A percentile compares a stretch with the other conserved stretches of the same genome.
Evolutionary conservation across 2,888 invertebrate species (phyloP).

Genomic region (Rhagonycha fulva): DNA sequence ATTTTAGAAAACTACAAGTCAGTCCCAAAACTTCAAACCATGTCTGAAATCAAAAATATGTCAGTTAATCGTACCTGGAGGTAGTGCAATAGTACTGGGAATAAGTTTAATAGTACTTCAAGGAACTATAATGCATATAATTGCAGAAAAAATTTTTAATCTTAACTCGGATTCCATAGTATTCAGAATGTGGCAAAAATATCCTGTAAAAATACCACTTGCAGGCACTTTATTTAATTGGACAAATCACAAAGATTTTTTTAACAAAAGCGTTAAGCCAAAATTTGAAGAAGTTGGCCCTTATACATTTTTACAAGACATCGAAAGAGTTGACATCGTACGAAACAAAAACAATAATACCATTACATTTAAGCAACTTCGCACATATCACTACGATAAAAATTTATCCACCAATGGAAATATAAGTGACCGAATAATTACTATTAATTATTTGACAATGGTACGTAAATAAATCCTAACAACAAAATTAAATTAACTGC

Average conservation of each 20-base stretch:
- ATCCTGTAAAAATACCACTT: background rate
- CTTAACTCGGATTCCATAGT: background rate
- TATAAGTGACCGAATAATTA: constrained; percentile 71
- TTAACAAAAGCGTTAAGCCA: constrained; percentile 60
- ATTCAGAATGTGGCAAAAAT: background rate
- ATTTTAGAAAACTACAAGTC: too few species aligned
- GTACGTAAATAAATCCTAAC: constrained; percentile 59
- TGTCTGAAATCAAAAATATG: too few species aligned
- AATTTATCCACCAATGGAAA: constrained; percentile 65
- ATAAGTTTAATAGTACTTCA: too few species aligned
- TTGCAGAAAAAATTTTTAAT: background rate
- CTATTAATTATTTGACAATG: constrained; percentile 77
- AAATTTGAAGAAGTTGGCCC: constrained; percentile 64
- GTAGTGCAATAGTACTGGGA: too few species aligned
- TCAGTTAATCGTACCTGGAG: too few species aligned
- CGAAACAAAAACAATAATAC: constrained; percentile 72
- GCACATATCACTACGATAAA: constrained; percentile 72
- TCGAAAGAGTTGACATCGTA: constrained; percentile 71
- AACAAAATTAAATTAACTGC: background rate
- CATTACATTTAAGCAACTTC: constrained; percentile 69
- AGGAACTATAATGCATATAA: too few species aligned
- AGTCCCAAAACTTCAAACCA: too few species aligned
- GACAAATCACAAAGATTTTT: constrained; percentile 59
- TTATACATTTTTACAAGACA: constrained; percentile 68
- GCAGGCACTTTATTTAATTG: constrained; percentile 50